Evolutionary conservation across 92 coral and sea anemone species (phyloP).

Genomic region (Bergia puertoricense): DNA sequence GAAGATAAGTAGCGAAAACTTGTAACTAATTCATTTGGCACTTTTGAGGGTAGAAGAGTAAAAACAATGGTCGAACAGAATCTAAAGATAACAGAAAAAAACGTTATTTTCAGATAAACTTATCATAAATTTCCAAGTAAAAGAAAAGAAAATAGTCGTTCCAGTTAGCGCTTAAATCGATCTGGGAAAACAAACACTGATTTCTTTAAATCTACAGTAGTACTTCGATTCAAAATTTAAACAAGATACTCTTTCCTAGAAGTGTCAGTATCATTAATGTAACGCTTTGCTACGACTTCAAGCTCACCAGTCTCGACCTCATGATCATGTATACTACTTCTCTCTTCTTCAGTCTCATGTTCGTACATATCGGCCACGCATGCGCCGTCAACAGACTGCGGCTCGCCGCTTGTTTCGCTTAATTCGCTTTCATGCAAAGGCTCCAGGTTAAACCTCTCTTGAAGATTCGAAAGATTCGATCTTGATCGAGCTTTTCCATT

Average conservation of each 20-base stretch:
- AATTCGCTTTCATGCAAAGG: background rate
- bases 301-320: background rate
- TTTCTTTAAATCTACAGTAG: too few species aligned
- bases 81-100: too few species aligned
- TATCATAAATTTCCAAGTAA: too few species aligned
- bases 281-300: background rate
- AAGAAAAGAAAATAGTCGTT: too few species aligned
- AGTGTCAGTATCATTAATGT: background rate
- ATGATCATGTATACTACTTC: background rate
- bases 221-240: background rate
- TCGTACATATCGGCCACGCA: constrained; percentile 6
- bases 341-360: constrained; percentile 20
- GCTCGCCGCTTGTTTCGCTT: background rate
- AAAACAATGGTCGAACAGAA: too few species aligned
- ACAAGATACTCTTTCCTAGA: background rate
- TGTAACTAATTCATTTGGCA: too few species aligned
- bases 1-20: too few species aligned
- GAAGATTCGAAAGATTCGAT: constrained; percentile 5
- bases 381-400: background rate
- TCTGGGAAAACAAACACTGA: background rate
- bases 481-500: constrained; percentile 5
- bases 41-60: too few species aligned
- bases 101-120: too few species aligned
- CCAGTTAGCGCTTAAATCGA: too few species aligned
- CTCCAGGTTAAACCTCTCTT: constrained; percentile 8